Percentiles rank a stretch among this genome's conserved stretches.
Conservation (phyloP, 1,140 invertebrate species). For the Triops cancriformis region DNA sequence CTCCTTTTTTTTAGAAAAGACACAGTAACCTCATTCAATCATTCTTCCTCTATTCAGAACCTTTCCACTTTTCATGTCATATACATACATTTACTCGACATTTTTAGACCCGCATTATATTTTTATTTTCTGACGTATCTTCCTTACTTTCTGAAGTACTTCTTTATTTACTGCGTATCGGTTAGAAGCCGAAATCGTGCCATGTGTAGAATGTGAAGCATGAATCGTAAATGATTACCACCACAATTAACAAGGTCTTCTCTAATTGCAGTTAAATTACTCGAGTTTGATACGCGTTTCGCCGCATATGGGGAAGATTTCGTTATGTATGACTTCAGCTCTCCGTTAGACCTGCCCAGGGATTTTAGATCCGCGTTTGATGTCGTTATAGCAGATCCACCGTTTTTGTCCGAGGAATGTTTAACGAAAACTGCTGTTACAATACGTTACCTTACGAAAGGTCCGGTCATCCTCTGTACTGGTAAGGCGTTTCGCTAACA, state of each 20-base stretch:
- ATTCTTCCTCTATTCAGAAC: too few species aligned
- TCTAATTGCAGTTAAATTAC: conserved; percentile 44
- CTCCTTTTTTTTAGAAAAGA: too few species aligned
- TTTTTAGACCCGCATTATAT: too few species aligned
- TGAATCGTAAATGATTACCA: too few species aligned
- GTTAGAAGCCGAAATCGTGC: too few species aligned
- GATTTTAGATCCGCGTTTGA: conserved; percentile 59
- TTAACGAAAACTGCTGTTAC: conserved; percentile 72
- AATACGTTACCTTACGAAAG: conserved; percentile 63
- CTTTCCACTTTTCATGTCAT: too few species aligned
- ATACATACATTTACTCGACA: too few species aligned
- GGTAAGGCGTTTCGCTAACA: conserved; percentile 45
- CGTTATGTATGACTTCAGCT: conserved; percentile 81
- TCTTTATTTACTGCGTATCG: too few species aligned
- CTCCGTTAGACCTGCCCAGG: conserved; percentile 58
- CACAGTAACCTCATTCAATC: too few species aligned
- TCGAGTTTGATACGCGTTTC: conserved; percentile 77
- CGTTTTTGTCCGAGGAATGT: conserved; percentile 89
- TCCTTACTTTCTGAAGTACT: too few species aligned
- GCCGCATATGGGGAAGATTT: conserved; percentile 67
- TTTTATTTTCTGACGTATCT: too few species aligned
- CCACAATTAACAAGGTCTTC: background rate
- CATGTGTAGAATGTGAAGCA: too few species aligned
- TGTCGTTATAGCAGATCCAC: conserved; percentile 84
- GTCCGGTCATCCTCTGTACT: conserved; percentile 81